Evolutionary conservation across 2,888 invertebrate species (phyloP), one percentile per base, ranked within the genome.

Genomic region (Mythimna ferrago): DNA sequence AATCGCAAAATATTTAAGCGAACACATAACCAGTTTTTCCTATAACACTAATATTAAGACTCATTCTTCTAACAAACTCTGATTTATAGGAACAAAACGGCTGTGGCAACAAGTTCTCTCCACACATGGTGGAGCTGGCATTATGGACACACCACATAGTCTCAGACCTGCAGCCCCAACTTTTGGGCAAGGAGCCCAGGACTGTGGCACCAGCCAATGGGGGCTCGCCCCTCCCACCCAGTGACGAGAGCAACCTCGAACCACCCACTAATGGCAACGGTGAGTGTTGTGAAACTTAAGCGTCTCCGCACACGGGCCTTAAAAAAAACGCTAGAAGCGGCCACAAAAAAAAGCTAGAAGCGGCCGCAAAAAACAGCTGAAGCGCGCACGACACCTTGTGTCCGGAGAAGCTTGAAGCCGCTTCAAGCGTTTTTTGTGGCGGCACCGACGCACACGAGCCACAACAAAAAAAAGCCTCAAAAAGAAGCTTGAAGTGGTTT

Each of bases 61-160:
- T 14, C 14, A n/a, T n/a, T n/a, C 14, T 61, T 51, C 6, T 54
- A 60, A 81, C 41, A 41, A 21, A 6, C 65, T 21, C 3, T 58
- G 9, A 14, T 54, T n/a, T 83, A 26, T 81, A 96, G 96, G 96
- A 96, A 90, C 94, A 94, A 94, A 96, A 97, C 88, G 96, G 96
- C 83, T 96, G 97, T 76, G 97, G 93, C 86, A 97, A 97, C 83
- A 97, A 97, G 88, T 98, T 98, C 97, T 97, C 97, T 16, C 97
- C 98, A 54, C 98, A 98, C 94, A 97, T 97, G 96, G 98, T 99
- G 72, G 99, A 99, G 94, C 94, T 99, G 90, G 98, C 99, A 61
- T 94, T 99, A 88, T 99, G 99, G 99, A 98, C 99, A 73, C 99
- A 99, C 94, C 98, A 98, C 92, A 98, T 99, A 73, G 97, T 98